phyloP scores from a whole-genome alignment of 1,140 invertebrate genomes.

The Aphelenchoides besseyi region DNA sequence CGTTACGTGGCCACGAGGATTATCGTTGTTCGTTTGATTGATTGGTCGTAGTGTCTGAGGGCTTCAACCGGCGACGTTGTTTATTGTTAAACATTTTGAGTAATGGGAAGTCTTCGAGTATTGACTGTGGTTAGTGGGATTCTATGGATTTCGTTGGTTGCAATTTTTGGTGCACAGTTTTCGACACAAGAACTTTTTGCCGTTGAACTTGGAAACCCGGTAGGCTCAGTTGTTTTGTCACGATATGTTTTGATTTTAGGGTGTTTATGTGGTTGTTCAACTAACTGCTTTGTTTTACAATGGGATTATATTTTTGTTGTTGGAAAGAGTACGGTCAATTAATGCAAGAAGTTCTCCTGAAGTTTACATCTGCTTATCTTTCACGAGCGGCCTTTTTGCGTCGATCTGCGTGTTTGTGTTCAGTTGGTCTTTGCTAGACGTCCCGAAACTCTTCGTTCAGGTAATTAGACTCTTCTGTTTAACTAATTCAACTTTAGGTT shows the following conservation, averaged over 20 bases:
- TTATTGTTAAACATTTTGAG: too few relatives aligned
- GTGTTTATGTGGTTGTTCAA: background rate
- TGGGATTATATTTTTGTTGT: background rate
- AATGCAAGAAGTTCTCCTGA: background rate
- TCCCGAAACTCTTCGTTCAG: background rate
- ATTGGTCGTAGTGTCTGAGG: too few relatives aligned
- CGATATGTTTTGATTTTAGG: background rate
- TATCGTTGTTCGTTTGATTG: too few relatives aligned
- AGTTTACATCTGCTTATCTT: background rate
- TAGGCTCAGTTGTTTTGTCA: background rate
- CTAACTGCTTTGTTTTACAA: conserved; percentile 5
- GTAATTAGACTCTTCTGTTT: background rate
- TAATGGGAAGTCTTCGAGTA: too few relatives aligned
- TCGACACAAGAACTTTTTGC: background rate
- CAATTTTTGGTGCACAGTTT: background rate
- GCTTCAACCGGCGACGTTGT: too few relatives aligned
- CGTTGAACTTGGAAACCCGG: background rate
- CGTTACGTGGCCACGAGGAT: too few relatives aligned
- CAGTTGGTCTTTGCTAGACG: background rate
- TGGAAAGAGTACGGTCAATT: background rate
- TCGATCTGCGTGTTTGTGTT: background rate
- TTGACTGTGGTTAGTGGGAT: background rate
- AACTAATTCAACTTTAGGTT: background rate
- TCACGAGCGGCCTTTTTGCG: background rate
- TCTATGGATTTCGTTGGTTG: background rate